Base-by-base conservation (phyloP, 2,888 invertebrate genomes). In the Strigamia crassipes region DNA sequence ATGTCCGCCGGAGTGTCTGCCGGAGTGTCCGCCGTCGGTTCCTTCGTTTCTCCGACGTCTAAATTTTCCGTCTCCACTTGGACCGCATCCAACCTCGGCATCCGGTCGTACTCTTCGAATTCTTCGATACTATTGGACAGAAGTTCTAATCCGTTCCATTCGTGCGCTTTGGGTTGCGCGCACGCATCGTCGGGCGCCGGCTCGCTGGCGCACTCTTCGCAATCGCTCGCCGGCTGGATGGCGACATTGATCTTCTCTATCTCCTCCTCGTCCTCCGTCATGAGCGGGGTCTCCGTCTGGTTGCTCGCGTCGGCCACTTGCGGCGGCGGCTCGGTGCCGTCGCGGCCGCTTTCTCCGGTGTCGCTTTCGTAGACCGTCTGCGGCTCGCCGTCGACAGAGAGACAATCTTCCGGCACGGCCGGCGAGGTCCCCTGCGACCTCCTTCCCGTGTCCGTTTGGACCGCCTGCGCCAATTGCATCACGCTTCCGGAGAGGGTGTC, bases 111-210 rank as follows among this genome's bases (percentile, higher is more conserved):
- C 51, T 91, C 90, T 86, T 93, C 93, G 85, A 93, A 92, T 85
- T 94, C 94, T 82, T 93, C 94, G 83, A 95, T 94, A 86, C 95
- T 95, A 86, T 95, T 95, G 0, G 95, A 95, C 31, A 95, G 87
- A 61, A 95, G 88, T 86, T 95, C 94, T 42, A 96, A 88, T 0
- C 95, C 95, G 79, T 85, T 34, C 31, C 31, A 56, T 27, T 78
- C 23, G 8, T 42, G 34, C 23, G n/a, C 13, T 8, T n/a, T 34
- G 13, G 27, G 84, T 18, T 84, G 84, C 34, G 83, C 83, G 15
- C 83, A 81, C 21, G 83, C 83, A 46, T 84, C 83, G 9, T 83
- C 84, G n/a, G 84, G 82, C 42, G 23, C 82, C 82, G 42, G 94
- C 94, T 9, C 94, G 89, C 86, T 95, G 94, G 0, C 93, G 84